Base-by-base conservation (phyloP, 2,888 invertebrate genomes). In the Dione juno region DNA sequence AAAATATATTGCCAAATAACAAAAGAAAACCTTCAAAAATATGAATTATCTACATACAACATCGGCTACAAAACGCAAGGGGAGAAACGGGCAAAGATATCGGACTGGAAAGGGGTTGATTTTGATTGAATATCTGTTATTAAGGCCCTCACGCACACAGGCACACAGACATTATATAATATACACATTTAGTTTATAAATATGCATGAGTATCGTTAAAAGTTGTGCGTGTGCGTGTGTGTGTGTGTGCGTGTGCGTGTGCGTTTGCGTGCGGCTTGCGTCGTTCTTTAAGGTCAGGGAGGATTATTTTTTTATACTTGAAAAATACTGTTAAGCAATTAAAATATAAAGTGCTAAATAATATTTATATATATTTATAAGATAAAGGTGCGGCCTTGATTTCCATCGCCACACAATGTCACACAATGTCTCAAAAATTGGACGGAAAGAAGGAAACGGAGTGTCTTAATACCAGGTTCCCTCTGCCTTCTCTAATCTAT, bases 111-210 rank as follows among this genome's bases (percentile, higher is more conserved):
- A 90, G 92, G 92, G 93, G 92, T 91, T 90, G 90, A 88, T 88
- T 91, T 92, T 92, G 93, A 93, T 93, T 92, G 93, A 93, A 93
- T 93, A 93, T 93, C 92, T 92, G 93, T 89, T 92, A 92, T 93
- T 87, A 92, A 88, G 89, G 87, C 90, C 91, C 85, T 86, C 86
- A 85, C 82, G 87, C 90, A 90, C 87, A 77, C 79, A 87, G 77
- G 87, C 90, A 89, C 87, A 77, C 79, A 87, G 77, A 77, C 85
- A 88, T 88, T 88, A 89, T 90, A 91, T 92, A 92, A 90, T 90
- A 89, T 89, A 91, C 88, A 87, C 87, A 82, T 84, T 85, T 84
- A 88, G 83, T 86, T 89, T 91, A 92, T 93, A 89, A 92, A 93
- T 93, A 93, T 93, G 88, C 92, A 93, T 92, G 90, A 92, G 89